Evolutionary conservation across 2,797 vertebrate genomes (phyloP), one percentile per base, ranked within the genome.

Genomic region (Crypturellus tataupa): DNA sequence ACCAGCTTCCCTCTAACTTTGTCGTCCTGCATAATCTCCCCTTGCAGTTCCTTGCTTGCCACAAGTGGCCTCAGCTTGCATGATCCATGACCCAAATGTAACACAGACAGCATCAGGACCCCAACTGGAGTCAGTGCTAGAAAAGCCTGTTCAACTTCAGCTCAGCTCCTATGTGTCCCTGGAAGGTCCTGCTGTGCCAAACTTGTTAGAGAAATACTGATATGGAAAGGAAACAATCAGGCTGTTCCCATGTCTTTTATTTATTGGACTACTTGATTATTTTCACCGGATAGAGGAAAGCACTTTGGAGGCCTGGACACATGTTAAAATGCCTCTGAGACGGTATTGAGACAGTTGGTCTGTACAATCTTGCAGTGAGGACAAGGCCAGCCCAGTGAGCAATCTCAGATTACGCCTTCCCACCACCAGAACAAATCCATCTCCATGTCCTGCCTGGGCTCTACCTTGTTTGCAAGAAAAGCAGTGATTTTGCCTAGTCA

Each of bases 161-260:
- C 18, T 70, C 47, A 29, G 25, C 25, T 20, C 9, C 47, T 70
- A 39, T 37, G n/a, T 42, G 16, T 29, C 62, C 31, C n/a, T 24
- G 6, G 15, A 16, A 87, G 72, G 87, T 90, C 79, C 77, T 92
- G 80, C 58, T 42, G 65, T 8, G 2, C 69, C 94, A 89, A 58
- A 77, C 44, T 77, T 75, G 73, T 59, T 25, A 17, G 18, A 53
- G 13, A 49, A 51, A 35, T 70, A 49, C 35, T 53, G 35, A 21
- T 77, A 78, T 39, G 80, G 70, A 91, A 93, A 94, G 77, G 93
- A 94, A 91, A 85, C 44, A 70, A 85, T 64, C 67, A 73, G 92
- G 89, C 80, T 1, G 0, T 87, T 94, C 80, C 91, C 60, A 11
- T 3, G 65, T 86, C 80, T 79, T 73, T 73, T 0, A 0, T 92